Evolutionary conservation across 2,888 invertebrate species (phyloP).

Genomic region (Thecocarcelia acutangulata): DNA sequence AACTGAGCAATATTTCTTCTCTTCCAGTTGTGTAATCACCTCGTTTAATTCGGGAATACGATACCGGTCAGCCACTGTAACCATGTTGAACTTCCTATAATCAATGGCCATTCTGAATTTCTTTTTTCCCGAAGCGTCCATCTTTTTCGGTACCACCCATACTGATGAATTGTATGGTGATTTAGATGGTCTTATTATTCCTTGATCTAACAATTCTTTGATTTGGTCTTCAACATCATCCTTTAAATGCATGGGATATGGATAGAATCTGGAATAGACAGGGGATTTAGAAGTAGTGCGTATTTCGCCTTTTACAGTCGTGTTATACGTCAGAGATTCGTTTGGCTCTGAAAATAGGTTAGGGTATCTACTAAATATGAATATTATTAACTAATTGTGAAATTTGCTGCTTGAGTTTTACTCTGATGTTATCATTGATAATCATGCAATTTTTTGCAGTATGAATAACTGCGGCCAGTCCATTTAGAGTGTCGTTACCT

Average conservation of each 20-base stretch:
- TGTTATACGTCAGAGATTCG: conserved; percentile 21
- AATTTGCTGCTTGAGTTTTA: conserved; percentile 16
- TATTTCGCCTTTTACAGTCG: conserved; percentile 13
- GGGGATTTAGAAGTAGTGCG: conserved; percentile 9
- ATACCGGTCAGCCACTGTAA: no score
- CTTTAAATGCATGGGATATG: no score
- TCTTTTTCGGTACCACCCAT: conserved; percentile 58
- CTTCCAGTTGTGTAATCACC: conserved; percentile 24
- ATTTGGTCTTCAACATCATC: conserved; percentile 36
- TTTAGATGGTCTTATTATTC: no score
- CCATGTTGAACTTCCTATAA: conserved; percentile 28
- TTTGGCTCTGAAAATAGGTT: no score
- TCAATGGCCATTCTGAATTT: conserved; percentile 23
- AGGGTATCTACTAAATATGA: not conserved
- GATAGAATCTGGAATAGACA: conserved; percentile 26
- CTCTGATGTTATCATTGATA: conserved; percentile 20
- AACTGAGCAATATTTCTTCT: conserved; percentile 31
- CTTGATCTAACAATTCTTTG: conserved; percentile 27
- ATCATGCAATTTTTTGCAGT: conserved; percentile 8
- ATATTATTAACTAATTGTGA: conserved; percentile 4
- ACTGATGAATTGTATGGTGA: no score
- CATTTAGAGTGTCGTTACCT: not conserved
- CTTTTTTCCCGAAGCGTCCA: conserved; percentile 36
- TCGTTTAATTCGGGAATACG: no score
- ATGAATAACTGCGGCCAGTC: conserved; percentile 11